These are phyloP conservation scores for Sphaeridia pumilis DNA, from an alignment of 2,888 invertebrate species.

Conservation along the genomic window DNA sequence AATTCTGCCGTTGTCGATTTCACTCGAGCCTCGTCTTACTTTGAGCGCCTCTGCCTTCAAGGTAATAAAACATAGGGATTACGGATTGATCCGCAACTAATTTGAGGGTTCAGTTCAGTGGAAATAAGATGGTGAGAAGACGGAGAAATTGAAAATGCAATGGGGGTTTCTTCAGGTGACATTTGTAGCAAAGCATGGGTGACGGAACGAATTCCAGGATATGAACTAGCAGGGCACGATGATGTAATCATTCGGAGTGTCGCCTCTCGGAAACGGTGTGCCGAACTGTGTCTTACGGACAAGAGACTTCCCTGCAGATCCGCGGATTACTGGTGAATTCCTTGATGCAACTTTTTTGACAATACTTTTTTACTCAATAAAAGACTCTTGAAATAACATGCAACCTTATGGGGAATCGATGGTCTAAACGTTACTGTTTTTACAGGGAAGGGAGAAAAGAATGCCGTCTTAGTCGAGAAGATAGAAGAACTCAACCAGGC, in stretches of 20 bases:
- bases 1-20: conserved; percentile 24
- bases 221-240: conserved; percentile 37
- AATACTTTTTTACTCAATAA: background rate
- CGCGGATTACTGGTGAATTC: conserved; percentile 32
- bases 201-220: conserved; percentile 37
- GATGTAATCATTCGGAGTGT: conserved; percentile 37
- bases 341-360: background rate
- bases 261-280: conserved; percentile 36
- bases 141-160: background rate
- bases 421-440: no score
- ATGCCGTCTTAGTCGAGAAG: conserved; percentile 60
- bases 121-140: background rate
- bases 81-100: background rate
- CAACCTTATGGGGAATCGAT: no score
- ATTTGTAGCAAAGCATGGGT: conserved; percentile 38
- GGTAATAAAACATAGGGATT: conserved; percentile 19
- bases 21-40: conserved; percentile 28
- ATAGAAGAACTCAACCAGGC: conserved; percentile 62
- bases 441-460: conserved; percentile 39
- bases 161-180: conserved; percentile 21
- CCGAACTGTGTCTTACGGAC: conserved; percentile 38
- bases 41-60: conserved; percentile 33
- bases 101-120: no score
- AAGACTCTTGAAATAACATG: background rate
- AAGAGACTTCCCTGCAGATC: conserved; percentile 37